Evolutionary conservation across 37 sponge, comb jelly and placozoan species (phyloP), one percentile per base, ranked within the genome.

Genomic region (Ephydatia muelleri): DNA sequence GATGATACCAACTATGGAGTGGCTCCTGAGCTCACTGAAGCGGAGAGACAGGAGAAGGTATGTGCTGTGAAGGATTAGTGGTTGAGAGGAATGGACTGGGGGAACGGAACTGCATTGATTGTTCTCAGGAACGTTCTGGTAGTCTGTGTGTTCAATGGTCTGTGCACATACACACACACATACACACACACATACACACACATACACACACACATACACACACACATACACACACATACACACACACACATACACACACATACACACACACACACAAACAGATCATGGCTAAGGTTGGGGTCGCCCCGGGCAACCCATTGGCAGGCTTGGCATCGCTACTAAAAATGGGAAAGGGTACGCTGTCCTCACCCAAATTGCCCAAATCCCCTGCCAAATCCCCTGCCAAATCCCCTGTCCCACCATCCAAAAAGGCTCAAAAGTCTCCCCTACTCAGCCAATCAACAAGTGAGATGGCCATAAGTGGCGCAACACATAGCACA

Each of bases 251-350:
- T 43, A 9, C 43, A 43, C 43, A n/a, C n/a, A n/a, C n/a, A n/a
- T n/a, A n/a, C n/a, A n/a, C n/a, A n/a, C n/a, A n/a, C n/a, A n/a
- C n/a, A n/a, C n/a, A n/a, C 35, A 25, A 25, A 34, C 47, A 90
- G 90, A 84, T 84, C 32, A 37, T 90, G 43, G 76, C 75, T 0
- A 84, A 70, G 38, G 57, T 43, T 84, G 85, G 90, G 38, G 65
- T 85, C 34, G 33, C 78, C 14, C 83, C 76, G 57, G 68, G 67
- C 1, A 80, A 67, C 31, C 89, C 93, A 21, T 64, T 92, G 6
- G 83, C 93, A 67, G 93, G 88, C 38, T 65, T 92, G 80, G 89
- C 88, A 33, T 74, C 68, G 31, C 38, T 88, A 2, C 77, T 92
- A 31, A 81, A 79, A 11, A 49, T 49, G 48, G 84, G 84, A 13